These are phyloP conservation scores for Chelonus formosanus DNA, from an alignment of 2,888 invertebrate species.

Conservation along the genomic window DNA sequence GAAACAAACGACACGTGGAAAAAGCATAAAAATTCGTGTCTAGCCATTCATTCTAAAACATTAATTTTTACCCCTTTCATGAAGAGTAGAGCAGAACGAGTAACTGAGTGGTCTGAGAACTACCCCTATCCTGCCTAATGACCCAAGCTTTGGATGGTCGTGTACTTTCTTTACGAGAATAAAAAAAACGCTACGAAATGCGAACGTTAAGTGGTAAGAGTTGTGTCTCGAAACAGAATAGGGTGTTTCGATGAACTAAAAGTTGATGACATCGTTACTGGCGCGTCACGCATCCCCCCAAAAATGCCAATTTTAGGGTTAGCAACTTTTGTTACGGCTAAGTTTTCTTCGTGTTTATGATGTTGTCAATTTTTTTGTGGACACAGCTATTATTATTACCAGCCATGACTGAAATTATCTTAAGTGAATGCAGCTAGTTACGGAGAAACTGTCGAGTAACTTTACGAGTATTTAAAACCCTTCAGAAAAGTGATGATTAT, in stretches of 20 bases:
- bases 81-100: slow-evolving; percentile 28
- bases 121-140: slow-evolving; percentile 58
- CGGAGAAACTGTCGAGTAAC: no score
- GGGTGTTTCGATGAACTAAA: slow-evolving; percentile 43
- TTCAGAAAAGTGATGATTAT: no score
- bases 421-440: no score
- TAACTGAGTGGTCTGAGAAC: slow-evolving; percentile 30
- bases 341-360: slow-evolving; percentile 14
- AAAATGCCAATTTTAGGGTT: slow-evolving; percentile 17
- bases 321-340: slow-evolving; percentile 9
- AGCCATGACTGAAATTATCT: no score
- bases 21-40: slow-evolving; percentile 56
- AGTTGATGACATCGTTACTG: slow-evolving; percentile 30
- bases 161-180: slow-evolving; percentile 39
- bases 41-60: slow-evolving; percentile 64
- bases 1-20: slow-evolving; percentile 43
- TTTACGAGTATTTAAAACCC: no score
- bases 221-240: slow-evolving; percentile 39
- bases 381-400: slow-evolving; percentile 45
- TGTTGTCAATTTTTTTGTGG: slow-evolving; percentile 32
- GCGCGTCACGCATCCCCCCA: slow-evolving; percentile 11
- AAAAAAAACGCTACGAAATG: slow-evolving; percentile 48
- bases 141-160: slow-evolving; percentile 52
- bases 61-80: slow-evolving; percentile 63
- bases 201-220: slow-evolving; percentile 53